phyloP scores from a whole-genome alignment of 2,113 vertebrate species.

The Pungitius pungitius region DNA sequence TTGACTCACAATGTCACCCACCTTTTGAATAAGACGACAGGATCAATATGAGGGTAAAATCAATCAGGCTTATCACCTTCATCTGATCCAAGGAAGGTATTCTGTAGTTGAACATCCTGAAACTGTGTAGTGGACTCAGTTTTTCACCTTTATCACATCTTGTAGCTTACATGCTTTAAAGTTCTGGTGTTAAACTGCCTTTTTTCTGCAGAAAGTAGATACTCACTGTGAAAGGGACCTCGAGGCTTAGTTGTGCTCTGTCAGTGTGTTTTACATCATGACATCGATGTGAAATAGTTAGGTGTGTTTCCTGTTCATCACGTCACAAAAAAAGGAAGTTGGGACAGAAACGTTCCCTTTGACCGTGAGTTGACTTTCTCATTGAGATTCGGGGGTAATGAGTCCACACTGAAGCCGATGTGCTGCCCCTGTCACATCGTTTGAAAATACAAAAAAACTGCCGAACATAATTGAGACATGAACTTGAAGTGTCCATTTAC shows the following conservation, averaged over 20 bases:
- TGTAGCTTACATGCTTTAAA: not conserved
- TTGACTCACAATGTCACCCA: conserved; percentile 21
- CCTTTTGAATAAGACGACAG: conserved; percentile 39
- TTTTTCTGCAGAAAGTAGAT: not conserved
- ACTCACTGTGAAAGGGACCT: conserved; percentile 41
- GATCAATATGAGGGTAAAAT: conserved; percentile 38
- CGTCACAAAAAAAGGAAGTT: conserved; percentile 53
- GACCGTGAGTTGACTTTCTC: not conserved
- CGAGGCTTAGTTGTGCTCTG: not conserved
- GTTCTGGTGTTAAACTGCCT: not conserved
- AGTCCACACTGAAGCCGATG: not conserved
- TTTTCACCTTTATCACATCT: not conserved
- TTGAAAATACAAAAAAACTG: not conserved
- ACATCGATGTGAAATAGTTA: conserved; percentile 27
- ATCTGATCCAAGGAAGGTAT: conserved; percentile 46
- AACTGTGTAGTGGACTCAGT: not conserved
- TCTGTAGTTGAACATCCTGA: not conserved
- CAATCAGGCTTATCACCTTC: conserved; percentile 31
- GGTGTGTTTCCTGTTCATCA: conserved; percentile 66
- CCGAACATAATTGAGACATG: not conserved
- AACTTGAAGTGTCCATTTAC: not conserved
- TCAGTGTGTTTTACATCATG: not conserved
- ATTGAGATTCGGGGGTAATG: not conserved
- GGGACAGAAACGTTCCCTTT: not conserved
- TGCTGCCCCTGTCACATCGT: not conserved